Evolutionary conservation across 1,140 invertebrate species (phyloP).

Genomic region (Oryctes rhinoceros): DNA sequence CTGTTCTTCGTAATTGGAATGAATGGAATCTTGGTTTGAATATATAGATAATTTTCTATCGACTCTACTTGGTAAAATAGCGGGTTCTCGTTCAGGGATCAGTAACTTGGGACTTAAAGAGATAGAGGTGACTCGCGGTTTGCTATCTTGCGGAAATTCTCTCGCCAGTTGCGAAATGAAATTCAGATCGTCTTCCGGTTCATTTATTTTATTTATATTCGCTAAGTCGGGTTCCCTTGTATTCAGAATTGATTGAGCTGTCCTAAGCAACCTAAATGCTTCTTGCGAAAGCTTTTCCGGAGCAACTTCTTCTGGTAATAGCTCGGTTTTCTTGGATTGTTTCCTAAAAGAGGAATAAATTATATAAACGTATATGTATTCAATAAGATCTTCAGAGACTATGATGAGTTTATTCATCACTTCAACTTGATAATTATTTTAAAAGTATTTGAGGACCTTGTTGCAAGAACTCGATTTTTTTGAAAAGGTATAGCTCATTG

Average conservation of each 20-base stretch:
- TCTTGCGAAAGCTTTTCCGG: constrained; percentile 74
- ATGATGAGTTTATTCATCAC: too few relatives aligned
- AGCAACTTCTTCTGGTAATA: constrained; percentile 63
- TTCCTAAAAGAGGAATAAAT: constrained; percentile 47
- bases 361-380: neutral
- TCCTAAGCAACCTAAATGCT: constrained; percentile 72
- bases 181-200: constrained; percentile 51
- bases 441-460: too few relatives aligned
- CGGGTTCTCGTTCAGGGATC: constrained; percentile 50
- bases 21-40: constrained; percentile 44
- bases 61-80: constrained; percentile 41
- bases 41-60: constrained; percentile 55
- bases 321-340: constrained; percentile 48
- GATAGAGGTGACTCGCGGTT: constrained; percentile 51
- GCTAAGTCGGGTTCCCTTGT: constrained; percentile 72
- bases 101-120: constrained; percentile 56
- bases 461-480: too few relatives aligned
- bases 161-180: constrained; percentile 56
- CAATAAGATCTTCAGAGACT: too few relatives aligned
- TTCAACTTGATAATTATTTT: too few relatives aligned
- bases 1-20: neutral
- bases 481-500: too few relatives aligned
- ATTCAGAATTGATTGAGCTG: constrained; percentile 71
- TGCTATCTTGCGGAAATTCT: constrained; percentile 54
- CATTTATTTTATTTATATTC: constrained; percentile 49